A percentile compares a stretch with the other conserved stretches of the same genome.
These are phyloP conservation scores for Phengaris alcon DNA, from an alignment of 2,888 invertebrate species.

Conservation along the genomic window DNA sequence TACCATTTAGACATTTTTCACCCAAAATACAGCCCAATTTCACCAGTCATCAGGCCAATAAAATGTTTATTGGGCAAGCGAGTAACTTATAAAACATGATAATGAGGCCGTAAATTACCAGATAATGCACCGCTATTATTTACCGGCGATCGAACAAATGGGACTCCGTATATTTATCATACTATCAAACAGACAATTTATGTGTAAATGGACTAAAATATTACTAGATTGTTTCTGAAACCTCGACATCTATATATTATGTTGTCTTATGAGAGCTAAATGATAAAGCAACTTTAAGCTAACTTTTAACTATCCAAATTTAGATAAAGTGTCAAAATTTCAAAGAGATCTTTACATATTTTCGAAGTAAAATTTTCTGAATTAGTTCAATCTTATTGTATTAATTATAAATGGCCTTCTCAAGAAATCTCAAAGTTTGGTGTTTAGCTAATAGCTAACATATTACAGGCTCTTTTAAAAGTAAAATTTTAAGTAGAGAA, in stretches of 20 bases:
- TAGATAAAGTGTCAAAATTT: too few relatives aligned
- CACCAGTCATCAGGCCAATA: constrained; percentile 28
- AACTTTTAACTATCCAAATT: too few relatives aligned
- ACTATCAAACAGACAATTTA: constrained; percentile 19
- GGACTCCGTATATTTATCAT: constrained; percentile 47
- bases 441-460: too few relatives aligned
- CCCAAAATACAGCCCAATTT: constrained; percentile 16
- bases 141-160: constrained; percentile 65
- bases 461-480: too few relatives aligned
- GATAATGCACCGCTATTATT: constrained; percentile 73
- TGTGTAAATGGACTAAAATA: constrained; percentile 2
- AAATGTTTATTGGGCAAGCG: constrained; percentile 27
- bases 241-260: too few relatives aligned
- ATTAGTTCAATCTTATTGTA: background rate
- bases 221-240: background rate
- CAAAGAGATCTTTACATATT: too few relatives aligned
- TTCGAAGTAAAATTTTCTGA: background rate
- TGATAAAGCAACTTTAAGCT: too few relatives aligned
- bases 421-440: too few relatives aligned
- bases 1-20: background rate
- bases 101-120: constrained; percentile 73
- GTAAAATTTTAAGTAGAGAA: too few relatives aligned
- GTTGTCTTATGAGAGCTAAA: too few relatives aligned
- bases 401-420: background rate
- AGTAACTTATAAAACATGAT: constrained; percentile 40